Evolutionary conservation across 2,797 vertebrate species (phyloP).

Genomic region (Salarias fasciatus): DNA sequence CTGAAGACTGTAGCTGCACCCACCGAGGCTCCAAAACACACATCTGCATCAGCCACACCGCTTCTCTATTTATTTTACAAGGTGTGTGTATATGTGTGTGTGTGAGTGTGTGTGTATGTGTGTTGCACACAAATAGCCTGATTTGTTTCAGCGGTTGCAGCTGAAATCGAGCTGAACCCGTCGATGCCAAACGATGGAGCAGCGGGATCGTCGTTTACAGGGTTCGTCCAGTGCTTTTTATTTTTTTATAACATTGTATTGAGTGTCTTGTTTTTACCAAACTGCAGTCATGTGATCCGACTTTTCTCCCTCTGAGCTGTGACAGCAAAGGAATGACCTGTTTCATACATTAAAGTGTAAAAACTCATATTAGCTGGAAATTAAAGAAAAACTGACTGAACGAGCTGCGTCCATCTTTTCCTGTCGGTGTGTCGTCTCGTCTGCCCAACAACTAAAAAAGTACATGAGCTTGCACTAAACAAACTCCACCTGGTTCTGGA

Average conservation of each 20-base stretch:
- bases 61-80: conserved; percentile 69
- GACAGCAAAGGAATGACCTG: conserved; percentile 66
- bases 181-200: neutral
- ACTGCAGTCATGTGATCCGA: conserved; percentile 49
- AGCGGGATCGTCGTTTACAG: conserved; percentile 62
- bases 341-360: conserved; percentile 68
- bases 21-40: conserved; percentile 22
- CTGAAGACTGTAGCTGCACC: conserved; percentile 39
- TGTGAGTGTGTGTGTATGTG: conserved; percentile 10
- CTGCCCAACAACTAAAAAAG: too few species aligned
- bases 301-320: conserved; percentile 66
- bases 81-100: conserved; percentile 15
- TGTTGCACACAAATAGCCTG: conserved; percentile 34
- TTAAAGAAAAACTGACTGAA: conserved; percentile 2
- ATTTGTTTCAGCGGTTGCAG: conserved; percentile 71
- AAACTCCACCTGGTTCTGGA: too few species aligned
- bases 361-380: conserved; percentile 58
- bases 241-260: conserved; percentile 75
- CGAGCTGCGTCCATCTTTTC: too few species aligned
- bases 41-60: conserved; percentile 58
- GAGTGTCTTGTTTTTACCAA: conserved; percentile 70
- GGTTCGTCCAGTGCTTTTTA: conserved; percentile 76
- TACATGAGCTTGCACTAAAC: too few species aligned
- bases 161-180: conserved; percentile 24
- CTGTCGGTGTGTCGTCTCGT: too few species aligned